Evolutionary conservation across 1,140 invertebrate genomes (phyloP).

Genomic region (Mactra quadrangularis): DNA sequence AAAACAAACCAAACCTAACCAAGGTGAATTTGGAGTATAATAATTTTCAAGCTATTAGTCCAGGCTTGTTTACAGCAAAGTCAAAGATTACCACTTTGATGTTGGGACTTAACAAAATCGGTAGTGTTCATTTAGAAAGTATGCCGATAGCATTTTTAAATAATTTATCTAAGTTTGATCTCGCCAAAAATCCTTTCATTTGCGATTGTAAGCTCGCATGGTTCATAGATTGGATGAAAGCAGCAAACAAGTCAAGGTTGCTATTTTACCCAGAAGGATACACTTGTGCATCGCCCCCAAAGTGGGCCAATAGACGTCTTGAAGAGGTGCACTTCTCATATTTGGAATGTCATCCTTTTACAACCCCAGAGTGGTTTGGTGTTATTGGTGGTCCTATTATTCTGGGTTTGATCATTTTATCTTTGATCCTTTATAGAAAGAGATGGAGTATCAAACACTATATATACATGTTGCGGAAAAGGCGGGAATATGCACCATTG

Average conservation of each 20-base stretch:
- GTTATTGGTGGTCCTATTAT: neutral
- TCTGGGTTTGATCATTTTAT: neutral
- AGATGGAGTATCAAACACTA: slow-evolving; percentile 32
- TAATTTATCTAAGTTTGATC: neutral
- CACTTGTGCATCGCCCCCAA: neutral
- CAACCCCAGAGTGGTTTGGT: neutral
- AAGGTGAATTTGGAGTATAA: neutral
- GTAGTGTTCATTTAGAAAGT: neutral
- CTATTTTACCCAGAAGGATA: neutral
- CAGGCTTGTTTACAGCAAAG: neutral
- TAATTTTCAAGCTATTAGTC: neutral
- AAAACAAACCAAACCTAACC: neutral
- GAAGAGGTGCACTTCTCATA: neutral
- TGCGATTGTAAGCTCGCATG: slow-evolving; percentile 9
- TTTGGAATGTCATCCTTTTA: slow-evolving; percentile 11
- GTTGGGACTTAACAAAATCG: neutral
- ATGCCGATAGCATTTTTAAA: neutral
- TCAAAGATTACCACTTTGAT: neutral
- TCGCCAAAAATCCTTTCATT: neutral
- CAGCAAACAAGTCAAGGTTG: neutral
- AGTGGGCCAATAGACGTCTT: neutral
- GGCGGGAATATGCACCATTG: neutral
- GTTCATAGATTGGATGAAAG: neutral
- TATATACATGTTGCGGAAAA: neutral
- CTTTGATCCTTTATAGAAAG: slow-evolving; percentile 2